phyloP scores from a whole-genome alignment of 2,888 invertebrate genomes.

The Amblyjoppa proteus region DNA sequence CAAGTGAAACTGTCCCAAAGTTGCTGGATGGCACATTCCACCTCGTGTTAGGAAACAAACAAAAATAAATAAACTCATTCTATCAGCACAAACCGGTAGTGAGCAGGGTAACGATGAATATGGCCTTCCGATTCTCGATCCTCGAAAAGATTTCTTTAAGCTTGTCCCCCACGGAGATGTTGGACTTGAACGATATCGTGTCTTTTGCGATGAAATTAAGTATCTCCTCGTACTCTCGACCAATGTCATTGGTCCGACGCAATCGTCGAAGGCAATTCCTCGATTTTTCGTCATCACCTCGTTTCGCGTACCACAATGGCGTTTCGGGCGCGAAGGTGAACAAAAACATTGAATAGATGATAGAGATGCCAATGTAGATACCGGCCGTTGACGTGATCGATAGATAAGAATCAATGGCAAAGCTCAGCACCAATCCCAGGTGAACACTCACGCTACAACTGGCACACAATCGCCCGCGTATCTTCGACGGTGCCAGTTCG shows the following conservation, averaged over 20 bases:
- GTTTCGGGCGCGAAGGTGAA: constrained; percentile 55
- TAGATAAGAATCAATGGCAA: constrained; percentile 43
- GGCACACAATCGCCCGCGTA: constrained; percentile 63
- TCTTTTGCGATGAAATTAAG: constrained; percentile 53
- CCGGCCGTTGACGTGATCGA: constrained; percentile 46
- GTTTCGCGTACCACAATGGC: constrained; percentile 61
- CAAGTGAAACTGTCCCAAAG: neutral
- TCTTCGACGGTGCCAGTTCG: constrained; percentile 45
- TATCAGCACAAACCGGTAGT: constrained; percentile 53
- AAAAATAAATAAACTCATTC: neutral
- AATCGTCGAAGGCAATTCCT: constrained; percentile 49
- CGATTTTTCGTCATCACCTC: constrained; percentile 53
- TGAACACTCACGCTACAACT: constrained; percentile 58
- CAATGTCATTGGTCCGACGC: constrained; percentile 47
- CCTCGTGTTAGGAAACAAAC: neutral
- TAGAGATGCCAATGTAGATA: constrained; percentile 49
- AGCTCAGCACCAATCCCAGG: constrained; percentile 60
- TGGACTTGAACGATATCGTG: neutral
- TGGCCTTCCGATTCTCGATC: constrained; percentile 57
- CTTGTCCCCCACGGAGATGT: constrained; percentile 10
- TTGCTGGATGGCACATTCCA: neutral
- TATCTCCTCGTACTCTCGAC: constrained; percentile 54
- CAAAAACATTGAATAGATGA: constrained; percentile 19
- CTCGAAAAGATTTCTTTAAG: constrained; percentile 20
- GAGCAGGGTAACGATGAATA: constrained; percentile 61